A percentile compares a stretch with the other conserved stretches of the same genome.
These are phyloP conservation scores for Alectoris magna DNA, from an alignment of 2,797 vertebrate genomes.

Conservation along the genomic window DNA sequence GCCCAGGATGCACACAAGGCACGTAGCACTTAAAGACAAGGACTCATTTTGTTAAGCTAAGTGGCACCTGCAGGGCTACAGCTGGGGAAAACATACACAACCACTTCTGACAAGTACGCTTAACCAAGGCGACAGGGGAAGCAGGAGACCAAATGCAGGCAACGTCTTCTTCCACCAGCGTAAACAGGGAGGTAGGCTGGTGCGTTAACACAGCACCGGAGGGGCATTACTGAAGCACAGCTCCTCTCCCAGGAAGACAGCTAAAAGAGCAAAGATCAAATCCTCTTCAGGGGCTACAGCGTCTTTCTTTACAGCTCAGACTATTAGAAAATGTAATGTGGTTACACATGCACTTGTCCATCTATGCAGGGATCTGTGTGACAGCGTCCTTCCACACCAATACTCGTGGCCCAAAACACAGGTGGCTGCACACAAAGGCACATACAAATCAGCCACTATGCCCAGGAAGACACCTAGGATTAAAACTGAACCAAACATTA, in stretches of 20 bases:
- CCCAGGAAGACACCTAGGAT: neutral
- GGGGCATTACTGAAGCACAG: accelerated
- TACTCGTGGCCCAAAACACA: neutral
- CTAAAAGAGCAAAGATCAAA: neutral
- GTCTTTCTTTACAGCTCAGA: neutral
- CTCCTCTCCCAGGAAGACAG: neutral
- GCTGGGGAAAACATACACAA: constrained; percentile 25
- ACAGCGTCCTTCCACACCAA: neutral
- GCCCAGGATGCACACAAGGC: neutral
- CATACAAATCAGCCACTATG: neutral
- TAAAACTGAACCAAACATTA: neutral
- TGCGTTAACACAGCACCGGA: neutral
- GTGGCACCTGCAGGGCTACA: constrained; percentile 28
- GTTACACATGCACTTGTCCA: neutral
- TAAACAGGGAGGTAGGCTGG: neutral
- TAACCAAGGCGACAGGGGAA: neutral
- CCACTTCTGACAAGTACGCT: neutral
- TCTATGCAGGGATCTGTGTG: neutral
- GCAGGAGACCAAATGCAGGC: neutral
- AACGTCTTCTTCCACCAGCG: neutral
- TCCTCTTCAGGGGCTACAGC: neutral
- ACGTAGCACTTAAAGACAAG: neutral
- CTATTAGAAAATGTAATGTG: neutral
- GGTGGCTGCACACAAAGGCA: neutral
- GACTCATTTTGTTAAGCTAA: constrained; percentile 16